These are phyloP conservation scores for Sipha flava DNA, from an alignment of 1,140 invertebrate genomes.

Conservation along the genomic window DNA sequence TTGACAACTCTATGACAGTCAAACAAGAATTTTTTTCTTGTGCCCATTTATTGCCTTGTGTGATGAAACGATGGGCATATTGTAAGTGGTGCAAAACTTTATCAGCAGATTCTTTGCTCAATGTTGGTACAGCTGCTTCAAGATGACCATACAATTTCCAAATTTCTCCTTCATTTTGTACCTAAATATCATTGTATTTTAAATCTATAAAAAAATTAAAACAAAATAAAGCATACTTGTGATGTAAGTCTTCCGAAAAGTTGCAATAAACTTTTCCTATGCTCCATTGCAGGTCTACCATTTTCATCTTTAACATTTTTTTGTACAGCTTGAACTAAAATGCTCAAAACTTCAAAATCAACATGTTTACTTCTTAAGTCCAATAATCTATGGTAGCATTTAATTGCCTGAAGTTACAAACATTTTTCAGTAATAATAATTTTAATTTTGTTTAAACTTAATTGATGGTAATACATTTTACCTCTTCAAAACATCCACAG, in stretches of 20 bases:
- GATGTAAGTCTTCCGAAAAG: slow-evolving; percentile 73
- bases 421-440: neutral
- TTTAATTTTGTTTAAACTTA: neutral
- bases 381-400: slow-evolving; percentile 70
- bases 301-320: slow-evolving; percentile 47
- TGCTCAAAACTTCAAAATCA: slow-evolving; percentile 66
- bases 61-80: slow-evolving; percentile 47
- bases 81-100: slow-evolving; percentile 53
- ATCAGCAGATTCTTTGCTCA: slow-evolving; percentile 53
- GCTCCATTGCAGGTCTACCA: slow-evolving; percentile 29
- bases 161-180: slow-evolving; percentile 57
- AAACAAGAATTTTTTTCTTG: slow-evolving; percentile 47
- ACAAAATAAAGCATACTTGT: slow-evolving; percentile 45
- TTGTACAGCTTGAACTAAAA: slow-evolving; percentile 63
- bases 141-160: slow-evolving; percentile 74
- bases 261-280: slow-evolving; percentile 55
- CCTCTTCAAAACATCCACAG: slow-evolving; percentile 62
- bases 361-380: slow-evolving; percentile 75
- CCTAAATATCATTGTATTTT: slow-evolving; percentile 36
- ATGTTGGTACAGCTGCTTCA: slow-evolving; percentile 52
- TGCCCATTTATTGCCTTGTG: slow-evolving; percentile 50
- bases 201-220: neutral
- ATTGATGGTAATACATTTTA: slow-evolving; percentile 35
- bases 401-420: slow-evolving; percentile 54
- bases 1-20: slow-evolving; percentile 47